These are phyloP conservation scores for Pegea sp. DNA, from an alignment of 23 tunicate species.

Conservation along the genomic window DNA sequence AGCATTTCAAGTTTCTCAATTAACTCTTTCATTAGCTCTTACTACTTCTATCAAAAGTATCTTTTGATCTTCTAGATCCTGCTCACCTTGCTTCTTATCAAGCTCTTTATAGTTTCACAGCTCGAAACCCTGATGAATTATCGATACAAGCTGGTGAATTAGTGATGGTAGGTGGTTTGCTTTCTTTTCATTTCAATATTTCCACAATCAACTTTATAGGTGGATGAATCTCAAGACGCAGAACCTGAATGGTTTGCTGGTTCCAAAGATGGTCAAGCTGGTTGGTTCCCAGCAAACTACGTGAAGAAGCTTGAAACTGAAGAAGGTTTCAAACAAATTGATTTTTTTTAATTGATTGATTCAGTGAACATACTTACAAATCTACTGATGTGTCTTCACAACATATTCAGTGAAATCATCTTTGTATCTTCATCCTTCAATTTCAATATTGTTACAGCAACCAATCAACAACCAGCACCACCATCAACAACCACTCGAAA, in stretches of 20 bases:
- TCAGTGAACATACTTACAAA: too few species aligned
- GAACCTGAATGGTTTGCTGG: conserved; percentile 97
- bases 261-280: conserved; percentile 16
- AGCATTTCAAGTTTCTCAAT: too few species aligned
- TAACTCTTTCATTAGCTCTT: too few species aligned
- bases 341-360: not conserved
- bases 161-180: conserved; percentile 18
- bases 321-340: not conserved
- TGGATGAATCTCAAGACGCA: conserved; percentile 60
- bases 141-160: conserved; percentile 36
- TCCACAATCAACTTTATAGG: conserved; percentile 8
- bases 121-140: conserved; percentile 68
- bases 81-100: conserved; percentile 24
- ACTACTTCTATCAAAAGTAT: too few species aligned
- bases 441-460: too few species aligned
- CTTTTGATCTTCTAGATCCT: conserved; percentile 13
- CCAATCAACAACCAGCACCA: too few species aligned
- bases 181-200: not conserved
- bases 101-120: conserved; percentile 53
- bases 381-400: too few species aligned
- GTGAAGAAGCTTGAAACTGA: conserved; percentile 34
- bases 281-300: conserved; percentile 92
- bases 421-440: too few species aligned
- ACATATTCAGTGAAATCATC: too few species aligned
- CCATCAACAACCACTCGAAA: too few species aligned